phyloP scores from a whole-genome alignment of 2,888 invertebrate genomes.

The Gasteruption jaculator region DNA sequence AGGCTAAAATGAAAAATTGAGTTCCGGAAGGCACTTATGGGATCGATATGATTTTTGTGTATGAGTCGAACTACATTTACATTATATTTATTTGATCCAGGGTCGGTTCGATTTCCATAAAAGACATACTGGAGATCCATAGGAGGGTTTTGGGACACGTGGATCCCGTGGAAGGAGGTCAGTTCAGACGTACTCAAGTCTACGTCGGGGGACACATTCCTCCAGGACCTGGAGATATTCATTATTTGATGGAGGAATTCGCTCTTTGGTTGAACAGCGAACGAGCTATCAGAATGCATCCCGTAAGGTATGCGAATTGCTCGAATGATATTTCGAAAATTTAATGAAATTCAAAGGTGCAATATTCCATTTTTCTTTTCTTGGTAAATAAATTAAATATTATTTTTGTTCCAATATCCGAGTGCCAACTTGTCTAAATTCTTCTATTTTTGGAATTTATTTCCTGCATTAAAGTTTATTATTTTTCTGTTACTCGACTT shows the following conservation, averaged over 20 bases:
- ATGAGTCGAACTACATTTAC: slow-evolving; percentile 2
- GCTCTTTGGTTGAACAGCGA: slow-evolving; percentile 92
- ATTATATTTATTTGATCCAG: slow-evolving; percentile 47
- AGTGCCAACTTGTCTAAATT: neutral
- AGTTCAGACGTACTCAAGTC: slow-evolving; percentile 83
- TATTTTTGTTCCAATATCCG: neutral
- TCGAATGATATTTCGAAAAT: neutral
- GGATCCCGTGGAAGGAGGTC: slow-evolving; percentile 88
- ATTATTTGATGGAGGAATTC: slow-evolving; percentile 79
- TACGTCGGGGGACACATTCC: slow-evolving; percentile 95
- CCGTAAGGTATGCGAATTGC: slow-evolving; percentile 67
- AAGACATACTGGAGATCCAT: slow-evolving; percentile 90
- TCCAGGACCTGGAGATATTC: slow-evolving; percentile 79
- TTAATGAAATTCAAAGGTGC: neutral
- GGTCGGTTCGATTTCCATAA: slow-evolving; percentile 72
- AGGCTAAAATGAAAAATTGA: too few species aligned
- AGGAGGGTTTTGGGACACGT: slow-evolving; percentile 89
- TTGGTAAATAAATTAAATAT: neutral
- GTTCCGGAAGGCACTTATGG: too few species aligned
- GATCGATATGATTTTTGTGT: too few species aligned
- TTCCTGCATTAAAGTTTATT: too few species aligned
- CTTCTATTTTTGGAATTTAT: too few species aligned
- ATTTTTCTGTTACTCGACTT: too few species aligned
- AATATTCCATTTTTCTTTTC: neutral
- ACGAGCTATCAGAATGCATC: slow-evolving; percentile 79